These are phyloP conservation scores for Oscheius myriophilus DNA, from an alignment of 2,888 invertebrate genomes.

Conservation along the genomic window DNA sequence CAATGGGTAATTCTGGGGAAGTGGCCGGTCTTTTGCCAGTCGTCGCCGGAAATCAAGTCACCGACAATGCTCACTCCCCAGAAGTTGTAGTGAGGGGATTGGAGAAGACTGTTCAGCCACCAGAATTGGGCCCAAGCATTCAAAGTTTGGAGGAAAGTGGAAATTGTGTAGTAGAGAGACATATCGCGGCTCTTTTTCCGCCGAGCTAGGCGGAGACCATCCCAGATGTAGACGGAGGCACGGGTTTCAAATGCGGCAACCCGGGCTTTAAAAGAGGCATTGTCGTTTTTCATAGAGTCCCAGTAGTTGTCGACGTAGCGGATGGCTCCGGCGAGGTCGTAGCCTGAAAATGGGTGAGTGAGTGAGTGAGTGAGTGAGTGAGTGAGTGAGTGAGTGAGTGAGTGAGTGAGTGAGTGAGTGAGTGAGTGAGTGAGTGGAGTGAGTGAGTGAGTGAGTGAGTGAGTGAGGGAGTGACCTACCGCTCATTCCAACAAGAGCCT, in stretches of 20 bases:
- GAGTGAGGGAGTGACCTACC: constrained; percentile 52
- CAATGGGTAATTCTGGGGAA: constrained; percentile 69
- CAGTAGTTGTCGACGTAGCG: constrained; percentile 63
- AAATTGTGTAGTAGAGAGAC: constrained; percentile 60
- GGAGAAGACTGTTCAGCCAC: constrained; percentile 62
- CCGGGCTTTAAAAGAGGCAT: constrained; percentile 48
- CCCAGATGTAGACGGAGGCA: constrained; percentile 67
- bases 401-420: too few species aligned
- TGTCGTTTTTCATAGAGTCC: constrained; percentile 43
- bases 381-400: too few species aligned
- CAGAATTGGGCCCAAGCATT: constrained; percentile 67
- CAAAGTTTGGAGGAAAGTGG: constrained; percentile 56
- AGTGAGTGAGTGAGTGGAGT: not conserved
- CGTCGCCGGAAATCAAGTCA: constrained; percentile 61
- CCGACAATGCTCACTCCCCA: constrained; percentile 63
- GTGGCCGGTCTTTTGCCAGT: constrained; percentile 69
- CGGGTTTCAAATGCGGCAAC: constrained; percentile 57
- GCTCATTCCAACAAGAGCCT: constrained; percentile 58
- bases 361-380: too few species aligned
- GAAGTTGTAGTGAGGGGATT: constrained; percentile 60
- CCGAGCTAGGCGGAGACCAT: constrained; percentile 65
- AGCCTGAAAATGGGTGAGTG: constrained; percentile 34
- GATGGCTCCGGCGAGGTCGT: constrained; percentile 58
- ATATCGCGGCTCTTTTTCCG: constrained; percentile 55
- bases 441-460: not conserved